Base-by-base conservation (phyloP, 2,113 vertebrate species). In the Thalassarche chlororhynchos region DNA sequence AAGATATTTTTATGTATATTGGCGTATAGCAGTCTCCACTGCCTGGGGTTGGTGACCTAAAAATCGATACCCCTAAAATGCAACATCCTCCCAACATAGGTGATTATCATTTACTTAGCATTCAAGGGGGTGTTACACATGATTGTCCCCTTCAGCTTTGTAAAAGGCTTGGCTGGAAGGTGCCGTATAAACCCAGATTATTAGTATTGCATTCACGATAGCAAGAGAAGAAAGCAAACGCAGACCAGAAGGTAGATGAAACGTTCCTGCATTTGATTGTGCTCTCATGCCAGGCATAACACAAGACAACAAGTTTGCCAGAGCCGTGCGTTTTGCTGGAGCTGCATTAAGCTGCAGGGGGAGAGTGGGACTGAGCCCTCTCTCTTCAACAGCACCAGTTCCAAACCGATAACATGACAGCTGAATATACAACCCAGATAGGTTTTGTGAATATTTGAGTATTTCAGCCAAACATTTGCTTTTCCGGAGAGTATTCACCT, bases 401-500 rank as follows among this genome's bases (percentile, higher is more conserved):
- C 65, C 84, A 91, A 76, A 54, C 21, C 1, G 2, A 3, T 42
- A 78, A 36, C 25, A 5, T 0, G 12, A 66, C 69, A 75, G 77
- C 40, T 96, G 69, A 82, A 64, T 44, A 42, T 36, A 92, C 24
- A 89, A 26, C 31, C 21, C 2, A 1, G 62, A 24, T 75, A 42
- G 0, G 3, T 70, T 80, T 49, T 58, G 49, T 42, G 84, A 89
- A 54, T 79, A 55, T 80, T 74, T n/a, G 81, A 88, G 46, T 72
- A 47, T 85, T 87, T 64, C 81, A 83, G 74, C 52, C 81, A 89
- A 84, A 89, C 70, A 24, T 93, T 90, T 84, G 62, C 70, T 93
- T 94, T 95, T 72, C 75, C 1, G 0, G 44, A 69, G 32, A 85
- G 31, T 19, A 32, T 94, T 94, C 94, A 90, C 78, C 58, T 87